Conservation (phyloP, 1,140 invertebrate species). For the Meloidogyne exigua region DNA sequence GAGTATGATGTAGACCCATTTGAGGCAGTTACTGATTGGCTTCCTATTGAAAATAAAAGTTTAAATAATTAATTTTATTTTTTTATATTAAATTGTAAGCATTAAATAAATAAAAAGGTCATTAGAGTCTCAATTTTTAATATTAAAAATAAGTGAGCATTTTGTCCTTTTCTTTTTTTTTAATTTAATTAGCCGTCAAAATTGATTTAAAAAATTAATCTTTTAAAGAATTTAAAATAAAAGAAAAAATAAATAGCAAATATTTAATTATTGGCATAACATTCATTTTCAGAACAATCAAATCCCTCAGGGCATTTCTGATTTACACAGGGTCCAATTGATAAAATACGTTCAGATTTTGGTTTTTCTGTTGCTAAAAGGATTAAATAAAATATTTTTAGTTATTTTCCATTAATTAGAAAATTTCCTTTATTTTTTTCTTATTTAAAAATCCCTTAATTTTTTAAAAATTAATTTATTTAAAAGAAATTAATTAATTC, state of each 20-base stretch:
- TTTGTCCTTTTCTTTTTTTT: too few species aligned
- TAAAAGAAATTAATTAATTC: neutral
- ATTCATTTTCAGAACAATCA: conserved; percentile 14
- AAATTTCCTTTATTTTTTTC: too few species aligned
- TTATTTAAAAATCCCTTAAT: too few species aligned
- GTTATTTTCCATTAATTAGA: too few species aligned
- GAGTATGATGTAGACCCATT: conserved; percentile 25
- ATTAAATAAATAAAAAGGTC: too few species aligned
- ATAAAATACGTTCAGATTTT: neutral
- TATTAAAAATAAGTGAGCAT: too few species aligned
- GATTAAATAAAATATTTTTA: too few species aligned
- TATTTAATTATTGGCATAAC: conserved; percentile 9
- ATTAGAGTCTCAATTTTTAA: too few species aligned
- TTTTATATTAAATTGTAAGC: too few species aligned
- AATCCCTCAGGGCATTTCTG: conserved; percentile 20
- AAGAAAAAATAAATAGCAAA: neutral
- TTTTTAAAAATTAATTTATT: neutral
- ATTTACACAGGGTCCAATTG: conserved; percentile 23
- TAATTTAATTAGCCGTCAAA: neutral
- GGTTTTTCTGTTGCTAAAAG: neutral
- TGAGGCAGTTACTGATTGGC: conserved; percentile 17
- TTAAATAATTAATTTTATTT: neutral
- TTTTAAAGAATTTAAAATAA: neutral
- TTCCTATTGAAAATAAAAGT: neutral
- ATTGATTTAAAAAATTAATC: neutral